A percentile compares a stretch with the other conserved stretches of the same genome.
These are phyloP conservation scores for Hydrocynus forskahlii DNA, from an alignment of 2,797 vertebrate genomes.

Conservation along the genomic window DNA sequence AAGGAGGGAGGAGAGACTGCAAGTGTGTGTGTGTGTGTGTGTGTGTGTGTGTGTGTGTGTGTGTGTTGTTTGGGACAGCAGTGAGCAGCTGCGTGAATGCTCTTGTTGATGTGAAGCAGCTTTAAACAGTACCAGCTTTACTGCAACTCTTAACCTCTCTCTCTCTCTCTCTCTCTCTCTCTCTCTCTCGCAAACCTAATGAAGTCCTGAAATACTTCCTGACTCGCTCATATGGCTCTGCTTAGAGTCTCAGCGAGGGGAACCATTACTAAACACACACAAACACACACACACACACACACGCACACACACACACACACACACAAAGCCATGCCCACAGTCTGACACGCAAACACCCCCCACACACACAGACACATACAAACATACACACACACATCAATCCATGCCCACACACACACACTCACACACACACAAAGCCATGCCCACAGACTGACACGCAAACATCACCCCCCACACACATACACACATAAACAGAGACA, in stretches of 20 bases:
- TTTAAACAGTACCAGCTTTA: conserved; percentile 84
- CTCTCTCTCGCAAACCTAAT: conserved; percentile 71
- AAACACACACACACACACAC: conserved; percentile 65
- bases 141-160: conserved; percentile 78
- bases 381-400: not conserved
- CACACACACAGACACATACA: conserved; percentile 29
- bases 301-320: conserved; percentile 35
- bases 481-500: not conserved
- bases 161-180: conserved; percentile 5
- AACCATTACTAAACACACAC: conserved; percentile 75
- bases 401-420: not conserved
- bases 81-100: conserved; percentile 76
- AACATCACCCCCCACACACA: not conserved
- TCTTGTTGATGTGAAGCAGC: conserved; percentile 83
- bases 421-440: not conserved
- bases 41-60: conserved; percentile 1
- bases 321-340: not conserved
- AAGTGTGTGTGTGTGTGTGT: not conserved
- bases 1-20: conserved; percentile 9
- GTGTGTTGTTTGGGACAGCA: conserved; percentile 59
- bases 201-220: conserved; percentile 87
- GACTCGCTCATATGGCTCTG: conserved; percentile 83
- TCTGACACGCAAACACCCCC: conserved; percentile 24
- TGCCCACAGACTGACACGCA: conserved; percentile 2
- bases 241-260: conserved; percentile 78